These are phyloP conservation scores for Rhingia campestris DNA, from an alignment of 2,888 invertebrate species.

Conservation along the genomic window DNA sequence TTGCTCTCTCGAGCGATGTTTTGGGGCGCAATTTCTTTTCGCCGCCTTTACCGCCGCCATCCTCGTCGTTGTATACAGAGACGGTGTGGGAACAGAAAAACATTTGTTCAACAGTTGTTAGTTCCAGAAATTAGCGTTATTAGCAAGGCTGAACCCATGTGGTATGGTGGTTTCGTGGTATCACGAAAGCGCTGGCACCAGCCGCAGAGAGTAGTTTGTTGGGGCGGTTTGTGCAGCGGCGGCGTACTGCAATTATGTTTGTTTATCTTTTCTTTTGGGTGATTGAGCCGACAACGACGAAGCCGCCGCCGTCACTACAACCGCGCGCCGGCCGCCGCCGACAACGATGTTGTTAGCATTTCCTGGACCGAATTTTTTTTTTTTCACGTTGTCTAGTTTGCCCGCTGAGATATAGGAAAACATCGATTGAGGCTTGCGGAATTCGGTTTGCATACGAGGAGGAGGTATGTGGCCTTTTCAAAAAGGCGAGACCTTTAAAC, in stretches of 20 bases:
- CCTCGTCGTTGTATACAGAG: background rate
- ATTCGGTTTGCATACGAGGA: background rate
- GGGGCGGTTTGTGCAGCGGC: conserved; percentile 41
- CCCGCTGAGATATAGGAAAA: conserved; percentile 15
- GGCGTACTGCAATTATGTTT: conserved; percentile 62
- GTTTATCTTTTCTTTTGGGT: conserved; percentile 64
- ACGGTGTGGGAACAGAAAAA: conserved; percentile 64
- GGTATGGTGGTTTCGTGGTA: conserved; percentile 36
- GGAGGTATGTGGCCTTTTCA: conserved; percentile 53
- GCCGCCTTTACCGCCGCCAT: background rate
- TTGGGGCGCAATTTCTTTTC: conserved; percentile 67
- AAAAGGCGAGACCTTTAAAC: conserved; percentile 48
- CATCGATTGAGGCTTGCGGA: conserved; percentile 11
- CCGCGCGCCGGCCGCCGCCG: background rate
- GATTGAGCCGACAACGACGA: conserved; percentile 1
- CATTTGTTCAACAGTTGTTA: conserved; percentile 67
- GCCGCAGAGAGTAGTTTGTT: conserved; percentile 46
- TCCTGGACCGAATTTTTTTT: conserved; percentile 50
- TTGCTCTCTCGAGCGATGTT: conserved; percentile 46
- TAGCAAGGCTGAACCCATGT: conserved; percentile 52
- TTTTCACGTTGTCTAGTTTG: too few relatives aligned
- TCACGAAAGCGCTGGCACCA: conserved; percentile 30
- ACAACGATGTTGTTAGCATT: conserved; percentile 40
- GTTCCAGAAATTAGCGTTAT: conserved; percentile 66
- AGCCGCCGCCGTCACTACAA: conserved; percentile 28